These are phyloP conservation scores for Castor canadensis DNA, from an alignment of 2,113 vertebrate genomes.

Conservation along the genomic window DNA sequence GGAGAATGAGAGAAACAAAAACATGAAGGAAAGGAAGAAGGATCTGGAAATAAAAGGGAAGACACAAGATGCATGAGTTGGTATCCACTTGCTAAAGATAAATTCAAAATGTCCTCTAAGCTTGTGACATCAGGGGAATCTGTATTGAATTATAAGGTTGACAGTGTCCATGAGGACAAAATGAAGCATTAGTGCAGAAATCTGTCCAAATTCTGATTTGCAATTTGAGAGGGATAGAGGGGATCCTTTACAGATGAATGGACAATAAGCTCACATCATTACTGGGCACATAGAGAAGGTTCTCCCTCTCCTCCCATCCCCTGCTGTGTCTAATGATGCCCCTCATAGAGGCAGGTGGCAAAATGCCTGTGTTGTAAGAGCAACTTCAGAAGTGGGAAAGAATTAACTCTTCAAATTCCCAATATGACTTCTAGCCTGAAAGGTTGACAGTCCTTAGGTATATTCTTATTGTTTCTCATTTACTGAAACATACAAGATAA, in stretches of 20 bases:
- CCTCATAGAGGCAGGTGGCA: neutral
- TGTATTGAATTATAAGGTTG: neutral
- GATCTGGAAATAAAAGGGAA: neutral
- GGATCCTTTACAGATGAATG: neutral
- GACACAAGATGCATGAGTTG: neutral
- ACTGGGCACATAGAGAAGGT: neutral
- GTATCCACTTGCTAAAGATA: neutral
- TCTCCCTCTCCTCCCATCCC: too few relatives aligned
- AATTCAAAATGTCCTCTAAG: neutral
- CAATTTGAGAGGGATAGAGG: neutral
- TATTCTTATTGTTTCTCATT: neutral
- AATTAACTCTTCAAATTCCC: constrained; percentile 27
- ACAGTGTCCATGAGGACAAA: neutral
- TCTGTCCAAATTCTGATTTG: neutral
- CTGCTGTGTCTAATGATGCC: constrained; percentile 9
- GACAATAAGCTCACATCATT: neutral
- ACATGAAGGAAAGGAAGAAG: neutral
- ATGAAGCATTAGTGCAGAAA: neutral
- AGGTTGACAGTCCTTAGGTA: neutral
- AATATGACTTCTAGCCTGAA: neutral
- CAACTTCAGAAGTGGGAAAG: neutral
- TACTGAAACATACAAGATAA: neutral
- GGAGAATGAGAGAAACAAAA: neutral
- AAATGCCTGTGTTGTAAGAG: neutral
- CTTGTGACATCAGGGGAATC: neutral